Base-by-base conservation (phyloP, 2,797 vertebrate species). In the Petrocephalus schoutedeni region DNA sequence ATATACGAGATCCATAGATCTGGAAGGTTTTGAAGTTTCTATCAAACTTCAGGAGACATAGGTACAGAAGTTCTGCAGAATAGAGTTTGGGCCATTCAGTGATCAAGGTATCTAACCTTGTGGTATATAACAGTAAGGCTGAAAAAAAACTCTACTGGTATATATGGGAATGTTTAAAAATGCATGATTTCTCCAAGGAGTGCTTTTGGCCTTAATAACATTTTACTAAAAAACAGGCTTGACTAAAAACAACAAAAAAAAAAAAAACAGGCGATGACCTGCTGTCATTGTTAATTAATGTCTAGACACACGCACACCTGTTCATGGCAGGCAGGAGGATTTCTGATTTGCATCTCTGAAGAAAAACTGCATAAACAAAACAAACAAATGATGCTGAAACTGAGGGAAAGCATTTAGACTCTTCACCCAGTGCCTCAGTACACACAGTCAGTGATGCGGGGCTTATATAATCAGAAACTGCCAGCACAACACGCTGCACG, bases 201-300 rank as follows among this genome's bases (percentile, higher is more conserved):
- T 49, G 74, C 74, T 80, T 80, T 19, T 45, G 51, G 21, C 21
- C 80, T 84, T 84, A 53, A 54, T 84, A 84, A 28, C 45, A 54
- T 84, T 84, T 84, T 85, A 32, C 84, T 58, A 57, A 85, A 58
- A 12, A 85, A 85, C 54, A 23, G 54, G 54, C 32, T 53, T 54
- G 58, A 58, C 21, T 53, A 32, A 86, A 45, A 58, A 86, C 56
- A 58, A 85, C 56, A 1, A 45, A 45, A 45, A 2, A 45, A 45
- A 85, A 7, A 41, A 57, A 51, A 86, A 86, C 54, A 85, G 23
- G 23, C 53, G 14, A 86, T 41, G 85, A 86, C 54, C 85, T 54
- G 56, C 85, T 58, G 85, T 86, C 85, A 32, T 59, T 58, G 56
- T 86, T 86, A 58, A 86, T 58, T 86, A 57, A 86, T 86, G n/a